These are phyloP conservation scores for Microtus oregoni DNA, from an alignment of 2,113 vertebrate genomes.

Conservation along the genomic window DNA sequence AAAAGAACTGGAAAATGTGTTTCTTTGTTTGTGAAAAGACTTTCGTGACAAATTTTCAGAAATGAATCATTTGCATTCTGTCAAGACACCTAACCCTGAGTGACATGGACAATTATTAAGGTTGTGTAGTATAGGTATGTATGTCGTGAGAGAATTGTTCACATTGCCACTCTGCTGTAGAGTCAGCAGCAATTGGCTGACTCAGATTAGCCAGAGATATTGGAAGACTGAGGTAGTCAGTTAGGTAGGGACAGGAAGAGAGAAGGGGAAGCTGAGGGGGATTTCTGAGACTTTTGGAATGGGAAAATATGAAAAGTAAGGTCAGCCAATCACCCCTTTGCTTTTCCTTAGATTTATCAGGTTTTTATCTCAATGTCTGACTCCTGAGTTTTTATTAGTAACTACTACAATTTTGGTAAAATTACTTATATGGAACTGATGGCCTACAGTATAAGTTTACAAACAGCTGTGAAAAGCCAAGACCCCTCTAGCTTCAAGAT, in stretches of 20 bases:
- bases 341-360: not conserved
- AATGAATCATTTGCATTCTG: not conserved
- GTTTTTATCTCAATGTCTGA: not conserved
- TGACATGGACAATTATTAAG: not conserved
- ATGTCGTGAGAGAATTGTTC: not conserved
- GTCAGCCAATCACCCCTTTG: not conserved
- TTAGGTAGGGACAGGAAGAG: not conserved
- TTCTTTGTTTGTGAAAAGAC: not conserved
- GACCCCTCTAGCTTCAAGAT: not conserved
- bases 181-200: not conserved
- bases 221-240: not conserved
- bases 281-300: not conserved
- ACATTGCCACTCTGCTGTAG: not conserved
- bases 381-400: not conserved
- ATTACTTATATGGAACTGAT: not conserved
- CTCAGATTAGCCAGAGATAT: not conserved
- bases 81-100: not conserved
- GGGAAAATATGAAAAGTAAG: not conserved
- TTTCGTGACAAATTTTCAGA: not conserved
- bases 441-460: not conserved
- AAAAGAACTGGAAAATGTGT: not conserved
- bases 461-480: constrained; percentile 19
- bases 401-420: not conserved
- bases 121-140: not conserved
- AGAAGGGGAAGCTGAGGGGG: not conserved